Evolutionary conservation across 1,140 invertebrate genomes (phyloP).

Genomic region (Meloidogyne chitwoodi): DNA sequence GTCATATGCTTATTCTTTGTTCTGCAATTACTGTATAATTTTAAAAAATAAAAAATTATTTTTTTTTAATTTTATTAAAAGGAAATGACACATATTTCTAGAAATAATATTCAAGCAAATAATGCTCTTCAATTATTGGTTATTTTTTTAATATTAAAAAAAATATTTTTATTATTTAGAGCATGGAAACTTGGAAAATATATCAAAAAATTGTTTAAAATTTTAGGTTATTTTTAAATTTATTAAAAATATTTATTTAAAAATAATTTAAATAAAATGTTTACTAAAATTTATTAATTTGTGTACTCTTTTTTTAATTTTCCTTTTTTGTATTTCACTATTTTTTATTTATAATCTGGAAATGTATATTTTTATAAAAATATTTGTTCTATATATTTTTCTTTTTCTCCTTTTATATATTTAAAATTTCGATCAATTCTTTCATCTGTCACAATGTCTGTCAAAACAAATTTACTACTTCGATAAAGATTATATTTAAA

Average conservation of each 20-base stretch:
- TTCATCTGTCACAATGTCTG: neutral
- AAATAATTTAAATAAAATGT: neutral
- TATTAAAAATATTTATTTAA: neutral
- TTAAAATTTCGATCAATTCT: neutral
- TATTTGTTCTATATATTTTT: too few relatives aligned
- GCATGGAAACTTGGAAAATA: conserved; percentile 6
- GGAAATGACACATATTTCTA: conserved; percentile 22
- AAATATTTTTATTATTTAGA: neutral
- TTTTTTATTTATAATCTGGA: too few relatives aligned
- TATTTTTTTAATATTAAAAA: neutral
- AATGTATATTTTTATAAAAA: too few relatives aligned
- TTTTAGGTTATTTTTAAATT: neutral
- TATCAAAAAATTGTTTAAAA: conserved; percentile 6
- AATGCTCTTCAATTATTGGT: conserved; percentile 12
- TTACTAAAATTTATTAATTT: too few relatives aligned
- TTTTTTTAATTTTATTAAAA: neutral
- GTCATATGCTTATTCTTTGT: conserved; percentile 23
- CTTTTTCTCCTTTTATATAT: too few relatives aligned
- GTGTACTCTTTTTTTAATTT: too few relatives aligned
- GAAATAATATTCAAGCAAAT: conserved; percentile 29
- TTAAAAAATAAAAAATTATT: too few relatives aligned
- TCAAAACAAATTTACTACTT: too few relatives aligned
- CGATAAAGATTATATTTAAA: too few relatives aligned
- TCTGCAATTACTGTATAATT: conserved; percentile 35
- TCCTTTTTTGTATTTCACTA: too few relatives aligned